Conservation (phyloP, 2,797 vertebrate genomes). For the Tragopan temminckii region DNA sequence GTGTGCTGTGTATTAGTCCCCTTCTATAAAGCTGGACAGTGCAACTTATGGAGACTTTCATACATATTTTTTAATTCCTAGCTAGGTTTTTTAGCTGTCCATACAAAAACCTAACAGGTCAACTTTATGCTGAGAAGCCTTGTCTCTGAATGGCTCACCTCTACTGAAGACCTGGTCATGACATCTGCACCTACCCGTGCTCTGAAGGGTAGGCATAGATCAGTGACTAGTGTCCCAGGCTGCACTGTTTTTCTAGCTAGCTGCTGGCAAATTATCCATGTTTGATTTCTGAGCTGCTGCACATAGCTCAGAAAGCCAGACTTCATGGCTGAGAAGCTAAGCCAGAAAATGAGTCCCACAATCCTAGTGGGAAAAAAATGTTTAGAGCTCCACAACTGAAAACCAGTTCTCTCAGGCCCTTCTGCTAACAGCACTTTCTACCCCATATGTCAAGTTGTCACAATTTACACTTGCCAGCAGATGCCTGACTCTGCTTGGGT, state of each 20-base stretch:
- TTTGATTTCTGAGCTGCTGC: slow-evolving; percentile 20
- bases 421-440: slow-evolving; percentile 43
- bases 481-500: slow-evolving; percentile 33
- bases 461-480: slow-evolving; percentile 32
- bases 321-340: slow-evolving; percentile 1
- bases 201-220: slow-evolving; percentile 38
- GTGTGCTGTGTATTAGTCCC: not conserved
- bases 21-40: not conserved
- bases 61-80: not conserved
- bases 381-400: slow-evolving; percentile 18
- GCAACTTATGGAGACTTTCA: not conserved
- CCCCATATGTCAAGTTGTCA: slow-evolving; percentile 9
- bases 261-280: not conserved
- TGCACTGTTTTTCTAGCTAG: not conserved
- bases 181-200: not conserved
- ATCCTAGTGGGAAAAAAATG: not conserved
- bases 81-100: not conserved
- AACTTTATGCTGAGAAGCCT: not conserved
- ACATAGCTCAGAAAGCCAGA: slow-evolving; percentile 23
- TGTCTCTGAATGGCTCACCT: not conserved
- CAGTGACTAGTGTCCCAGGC: not conserved
- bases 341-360: not conserved
- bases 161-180: slow-evolving; percentile 15
- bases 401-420: slow-evolving; percentile 15
- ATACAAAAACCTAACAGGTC: not conserved